Base-by-base conservation (phyloP, 2,113 vertebrate genomes). In the Cyanoliseus patagonus region DNA sequence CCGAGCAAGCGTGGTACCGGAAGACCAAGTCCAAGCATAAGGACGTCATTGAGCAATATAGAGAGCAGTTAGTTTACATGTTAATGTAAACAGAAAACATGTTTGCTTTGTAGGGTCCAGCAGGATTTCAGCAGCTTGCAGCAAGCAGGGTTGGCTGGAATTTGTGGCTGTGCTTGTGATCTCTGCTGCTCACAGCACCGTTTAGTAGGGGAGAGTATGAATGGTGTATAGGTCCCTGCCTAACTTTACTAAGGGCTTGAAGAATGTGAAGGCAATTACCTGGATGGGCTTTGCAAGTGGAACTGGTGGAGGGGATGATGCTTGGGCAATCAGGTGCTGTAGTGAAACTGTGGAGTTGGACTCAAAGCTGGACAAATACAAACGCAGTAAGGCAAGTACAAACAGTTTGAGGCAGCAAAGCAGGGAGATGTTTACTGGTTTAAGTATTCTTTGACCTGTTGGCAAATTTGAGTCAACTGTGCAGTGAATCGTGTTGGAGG, bases 361-460 rank as follows among this genome's bases (percentile, higher is more conserved):
- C 37, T 59, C 15, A 49, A 24, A 28, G 47, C 42, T 25, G 49
- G 62, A n/a, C 41, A 46, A 59, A 83, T 57, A 64, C 31, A 35
- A 12, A 47, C 10, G 81, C 79, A 35, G 1, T 55, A 82, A 81
- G 18, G 39, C 24, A 75, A 27, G 10, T 86, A 20, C 10, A 61
- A 61, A 35, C 46, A 0, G 0, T 13, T 44, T 1, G 10, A 44
- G 28, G 28, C 18, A 18, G 37, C 25, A 63, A 77, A 91, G 44
- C 6, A 61, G 27, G 17, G 20, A 86, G 33, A 13, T 0, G 0
- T 59, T 72, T 76, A 30, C 11, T 57, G 33, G 42, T 76, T n/a
- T 13, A 51, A n/a, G 31, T 63, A 44, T 77, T 74, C 13, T 82
- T 66, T 74, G 35, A 27, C n/a, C 33, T 73, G 20, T 19, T 59